These are phyloP conservation scores for Drosophila malerkotliana DNA, from an alignment of 1,140 invertebrate species.

Conservation along the genomic window DNA sequence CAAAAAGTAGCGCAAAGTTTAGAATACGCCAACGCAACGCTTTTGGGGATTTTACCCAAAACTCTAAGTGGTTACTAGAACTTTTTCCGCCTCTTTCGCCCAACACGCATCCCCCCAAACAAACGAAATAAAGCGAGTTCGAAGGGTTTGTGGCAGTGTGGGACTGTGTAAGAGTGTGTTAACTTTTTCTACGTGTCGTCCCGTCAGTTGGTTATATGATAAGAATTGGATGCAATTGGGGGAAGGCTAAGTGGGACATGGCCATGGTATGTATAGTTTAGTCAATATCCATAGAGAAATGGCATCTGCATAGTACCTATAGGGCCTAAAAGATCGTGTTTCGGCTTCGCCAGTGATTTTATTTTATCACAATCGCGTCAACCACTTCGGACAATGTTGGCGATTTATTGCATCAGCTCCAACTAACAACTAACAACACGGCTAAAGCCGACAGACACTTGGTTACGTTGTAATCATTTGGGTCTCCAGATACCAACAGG, in stretches of 20 bases:
- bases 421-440: constrained; percentile 37
- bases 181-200: constrained; percentile 67
- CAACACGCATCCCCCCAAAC: constrained; percentile 1
- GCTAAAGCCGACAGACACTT: constrained; percentile 44
- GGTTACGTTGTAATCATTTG: constrained; percentile 65
- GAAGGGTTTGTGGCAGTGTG: neutral
- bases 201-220: constrained; percentile 59
- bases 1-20: constrained; percentile 77
- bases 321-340: constrained; percentile 31
- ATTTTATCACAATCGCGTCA: constrained; percentile 62
- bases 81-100: constrained; percentile 29
- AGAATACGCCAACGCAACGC: constrained; percentile 75
- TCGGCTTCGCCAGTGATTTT: constrained; percentile 55
- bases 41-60: constrained; percentile 70
- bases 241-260: constrained; percentile 39
- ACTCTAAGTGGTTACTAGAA: constrained; percentile 65
- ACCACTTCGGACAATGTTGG: constrained; percentile 62
- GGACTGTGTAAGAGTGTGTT: constrained; percentile 14
- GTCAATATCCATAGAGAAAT: constrained; percentile 18
- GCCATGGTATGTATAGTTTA: constrained; percentile 26
- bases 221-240: constrained; percentile 34
- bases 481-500: constrained; percentile 23
- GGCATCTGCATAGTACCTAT: neutral
- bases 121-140: constrained; percentile 42
- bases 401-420: constrained; percentile 71